Conservation (phyloP, 2,113 vertebrate genomes). For the Silurus asotus region DNA sequence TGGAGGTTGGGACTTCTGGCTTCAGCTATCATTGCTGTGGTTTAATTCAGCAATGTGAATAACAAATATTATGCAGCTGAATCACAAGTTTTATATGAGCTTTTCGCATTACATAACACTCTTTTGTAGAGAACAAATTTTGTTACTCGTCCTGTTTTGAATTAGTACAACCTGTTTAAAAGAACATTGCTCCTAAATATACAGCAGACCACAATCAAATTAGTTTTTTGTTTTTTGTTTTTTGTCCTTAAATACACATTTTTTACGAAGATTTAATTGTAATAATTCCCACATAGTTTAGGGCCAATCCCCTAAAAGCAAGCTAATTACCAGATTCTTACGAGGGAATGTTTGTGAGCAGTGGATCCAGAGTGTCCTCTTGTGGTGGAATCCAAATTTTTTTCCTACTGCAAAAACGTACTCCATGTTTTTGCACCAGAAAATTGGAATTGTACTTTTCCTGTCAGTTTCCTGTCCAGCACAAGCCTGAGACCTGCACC, state of each 20-base stretch:
- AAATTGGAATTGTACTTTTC: neutral
- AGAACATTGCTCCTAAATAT: conserved; percentile 33
- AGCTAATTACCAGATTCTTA: neutral
- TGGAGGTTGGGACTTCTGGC: neutral
- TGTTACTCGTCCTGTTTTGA: conserved; percentile 16
- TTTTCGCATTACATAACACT: neutral
- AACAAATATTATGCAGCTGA: neutral
- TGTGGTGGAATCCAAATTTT: conserved; percentile 4
- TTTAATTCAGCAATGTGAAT: neutral
- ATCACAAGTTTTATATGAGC: conserved; percentile 25
- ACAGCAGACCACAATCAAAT: conserved; percentile 3
- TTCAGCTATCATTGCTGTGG: neutral
- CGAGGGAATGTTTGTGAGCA: neutral
- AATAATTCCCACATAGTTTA: neutral
- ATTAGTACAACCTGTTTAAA: conserved; percentile 1
- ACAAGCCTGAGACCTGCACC: neutral
- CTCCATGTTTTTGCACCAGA: neutral
- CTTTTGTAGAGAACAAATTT: neutral
- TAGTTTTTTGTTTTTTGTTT: neutral
- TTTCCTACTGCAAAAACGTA: neutral
- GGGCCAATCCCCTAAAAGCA: neutral
- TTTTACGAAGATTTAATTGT: conserved; percentile 9
- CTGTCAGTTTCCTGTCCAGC: neutral
- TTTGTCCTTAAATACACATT: neutral
- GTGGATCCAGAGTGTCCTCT: conserved; percentile 8